phyloP scores from a whole-genome alignment of 2,797 vertebrate species.

The Sphenopsis melanotis region DNA sequence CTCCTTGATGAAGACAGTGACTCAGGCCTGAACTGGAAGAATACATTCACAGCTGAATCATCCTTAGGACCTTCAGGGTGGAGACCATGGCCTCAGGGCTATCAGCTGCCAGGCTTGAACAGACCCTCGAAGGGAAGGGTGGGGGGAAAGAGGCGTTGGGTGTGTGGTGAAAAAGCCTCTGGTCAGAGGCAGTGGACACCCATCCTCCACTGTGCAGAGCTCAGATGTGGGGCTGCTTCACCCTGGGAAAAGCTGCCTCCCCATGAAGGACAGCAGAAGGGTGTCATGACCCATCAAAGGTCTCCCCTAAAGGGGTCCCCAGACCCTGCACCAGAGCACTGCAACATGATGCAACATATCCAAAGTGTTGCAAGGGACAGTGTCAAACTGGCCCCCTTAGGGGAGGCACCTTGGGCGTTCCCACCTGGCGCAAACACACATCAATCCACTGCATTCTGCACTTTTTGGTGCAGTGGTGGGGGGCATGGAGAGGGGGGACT shows the following conservation, averaged over 20 bases:
- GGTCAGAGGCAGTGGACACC: background rate
- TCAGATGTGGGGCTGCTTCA: background rate
- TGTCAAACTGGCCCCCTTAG: no score
- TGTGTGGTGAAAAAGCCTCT: background rate
- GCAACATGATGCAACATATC: background rate
- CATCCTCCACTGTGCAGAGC: background rate
- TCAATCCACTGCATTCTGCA: no score
- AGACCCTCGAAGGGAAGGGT: background rate
- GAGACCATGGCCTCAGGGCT: background rate
- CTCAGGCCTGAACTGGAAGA: background rate
- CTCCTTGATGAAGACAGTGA: background rate
- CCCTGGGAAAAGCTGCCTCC: background rate
- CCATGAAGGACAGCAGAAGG: no score
- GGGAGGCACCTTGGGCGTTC: background rate
- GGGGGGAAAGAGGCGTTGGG: background rate
- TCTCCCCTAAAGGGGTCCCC: rapidly evolving
- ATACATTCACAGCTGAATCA: background rate
- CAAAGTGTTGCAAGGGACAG: no score
- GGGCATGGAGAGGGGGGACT: rapidly evolving
- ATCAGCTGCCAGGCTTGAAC: background rate
- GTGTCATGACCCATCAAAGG: background rate
- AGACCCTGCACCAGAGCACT: background rate
- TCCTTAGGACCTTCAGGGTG: no score
- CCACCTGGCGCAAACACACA: background rate
- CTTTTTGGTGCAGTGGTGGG: rapidly evolving